Base-by-base conservation (phyloP, 2,113 vertebrate genomes). In the Phainopepla nitens region DNA sequence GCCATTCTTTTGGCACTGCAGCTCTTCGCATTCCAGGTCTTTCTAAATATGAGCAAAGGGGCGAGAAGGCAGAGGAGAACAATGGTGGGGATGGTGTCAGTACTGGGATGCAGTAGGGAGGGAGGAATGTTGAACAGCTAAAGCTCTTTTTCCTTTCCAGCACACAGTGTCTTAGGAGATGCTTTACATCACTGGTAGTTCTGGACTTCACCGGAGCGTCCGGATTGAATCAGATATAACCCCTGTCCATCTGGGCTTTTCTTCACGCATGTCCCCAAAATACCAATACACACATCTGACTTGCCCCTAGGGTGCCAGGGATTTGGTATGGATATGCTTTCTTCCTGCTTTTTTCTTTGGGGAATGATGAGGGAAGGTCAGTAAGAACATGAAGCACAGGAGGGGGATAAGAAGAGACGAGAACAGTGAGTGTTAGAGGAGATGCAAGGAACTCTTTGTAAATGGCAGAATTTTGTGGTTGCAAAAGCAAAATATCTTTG, bases 401-500 rank as follows among this genome's bases (percentile, higher is more conserved):
- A 54, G 13, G 11, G 0, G 15, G 15, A 9, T 41, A 65, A 53
- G 57, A 83, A 51, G 53, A 58, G 35, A 49, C 45, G 25, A 84
- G 50, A 29, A 44, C 22, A 72, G 25, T 8, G 16, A 69, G 4
- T 33, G 9, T 41, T 24, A 76, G 31, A 50, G 25, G 53, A 75
- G 17, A 8, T 1, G 4, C 7, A 45, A 61, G 44, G 42, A 82
- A 80, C 39, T 76, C 54, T 75, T 96, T 49, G 49, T 15, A 89
- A 93, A 82, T 2, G 2, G 6, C 44, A 71, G 25, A 44, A 50
- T 80, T 88, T 28, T 88, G 85, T 73, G 79, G 54, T 73, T 93
- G 78, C 68, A 53, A 76, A 92, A 80, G 45, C 61, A 90, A 88
- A 92, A 72, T 24, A 27, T 65, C 68, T 86, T 86, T 71, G 33